Percentiles rank a stretch among this genome's conserved stretches.
phyloP scores from a whole-genome alignment of 2,113 vertebrate species.

The Menidia beryllina region DNA sequence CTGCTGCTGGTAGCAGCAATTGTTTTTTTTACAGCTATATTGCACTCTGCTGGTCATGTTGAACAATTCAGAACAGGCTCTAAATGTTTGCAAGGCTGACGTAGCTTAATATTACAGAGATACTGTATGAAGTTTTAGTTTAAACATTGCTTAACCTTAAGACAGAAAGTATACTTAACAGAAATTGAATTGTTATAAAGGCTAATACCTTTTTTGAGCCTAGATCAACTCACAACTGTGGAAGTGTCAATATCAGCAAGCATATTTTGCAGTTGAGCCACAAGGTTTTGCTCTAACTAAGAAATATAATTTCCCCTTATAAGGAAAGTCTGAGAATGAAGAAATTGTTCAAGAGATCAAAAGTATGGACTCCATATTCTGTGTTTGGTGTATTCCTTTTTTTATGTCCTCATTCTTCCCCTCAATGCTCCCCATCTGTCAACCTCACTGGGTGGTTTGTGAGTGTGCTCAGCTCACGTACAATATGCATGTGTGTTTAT shows the following conservation, averaged over 20 bases:
- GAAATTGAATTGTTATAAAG: not conserved
- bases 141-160: not conserved
- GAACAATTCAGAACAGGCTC: slow-evolving; percentile 29
- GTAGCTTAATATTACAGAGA: no score
- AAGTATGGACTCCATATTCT: no score
- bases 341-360: not conserved
- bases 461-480: slow-evolving; percentile 49
- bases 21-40: slow-evolving; percentile 56
- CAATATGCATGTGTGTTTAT: slow-evolving; percentile 75
- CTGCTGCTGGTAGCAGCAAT: not conserved
- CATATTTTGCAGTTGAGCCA: no score
- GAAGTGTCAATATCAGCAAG: no score
- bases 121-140: not conserved
- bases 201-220: no score
- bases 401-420: slow-evolving; percentile 12
- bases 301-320: not conserved
- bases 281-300: no score
- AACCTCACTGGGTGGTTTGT: slow-evolving; percentile 64
- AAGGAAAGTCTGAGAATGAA: not conserved
- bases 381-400: not conserved
- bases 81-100: not conserved
- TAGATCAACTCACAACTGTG: no score
- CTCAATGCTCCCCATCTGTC: slow-evolving; percentile 20
- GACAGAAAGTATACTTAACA: not conserved
- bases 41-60: slow-evolving; percentile 72